Evolutionary conservation across 2,113 vertebrate species (phyloP).

Genomic region (Salminus brasiliensis): DNA sequence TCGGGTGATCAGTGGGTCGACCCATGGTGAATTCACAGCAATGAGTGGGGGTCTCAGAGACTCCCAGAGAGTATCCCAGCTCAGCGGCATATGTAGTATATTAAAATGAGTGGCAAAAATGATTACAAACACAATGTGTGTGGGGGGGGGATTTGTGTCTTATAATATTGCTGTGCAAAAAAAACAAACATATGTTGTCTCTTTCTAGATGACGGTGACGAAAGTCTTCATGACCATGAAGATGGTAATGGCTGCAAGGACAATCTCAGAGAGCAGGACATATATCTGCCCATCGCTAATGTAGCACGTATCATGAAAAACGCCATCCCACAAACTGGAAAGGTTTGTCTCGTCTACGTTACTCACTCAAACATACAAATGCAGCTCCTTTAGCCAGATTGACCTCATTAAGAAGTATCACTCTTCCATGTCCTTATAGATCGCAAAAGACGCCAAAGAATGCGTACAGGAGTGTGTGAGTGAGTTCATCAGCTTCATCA

Average conservation of each 20-base stretch:
- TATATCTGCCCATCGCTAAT: constrained; percentile 98
- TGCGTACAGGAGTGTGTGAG: constrained; percentile 98
- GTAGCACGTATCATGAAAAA: constrained; percentile 99
- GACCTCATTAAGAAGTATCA: background rate
- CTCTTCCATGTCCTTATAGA: constrained; percentile 72
- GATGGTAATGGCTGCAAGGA: constrained; percentile 93
- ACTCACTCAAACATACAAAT: background rate
- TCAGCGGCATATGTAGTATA: no score
- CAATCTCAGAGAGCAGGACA: constrained; percentile 97
- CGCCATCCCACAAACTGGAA: constrained; percentile 95
- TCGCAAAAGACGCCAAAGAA: constrained; percentile 98
- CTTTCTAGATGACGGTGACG: constrained; percentile 81
- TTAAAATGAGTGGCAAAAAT: no score
- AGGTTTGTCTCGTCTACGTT: constrained; percentile 74
- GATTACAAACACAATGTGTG: no score
- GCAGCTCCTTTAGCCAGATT: no score
- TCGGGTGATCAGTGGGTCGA: no score
- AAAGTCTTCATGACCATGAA: constrained; percentile 93
- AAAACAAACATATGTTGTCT: background rate
- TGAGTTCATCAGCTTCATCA: constrained; percentile 99
- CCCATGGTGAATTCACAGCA: no score
- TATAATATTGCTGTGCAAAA: background rate
- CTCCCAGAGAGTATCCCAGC: no score
- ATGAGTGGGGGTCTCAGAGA: no score
- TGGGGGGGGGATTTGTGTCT: background rate